phyloP scores from a whole-genome alignment of 2,113 vertebrate species.

The Lampris incognitus region DNA sequence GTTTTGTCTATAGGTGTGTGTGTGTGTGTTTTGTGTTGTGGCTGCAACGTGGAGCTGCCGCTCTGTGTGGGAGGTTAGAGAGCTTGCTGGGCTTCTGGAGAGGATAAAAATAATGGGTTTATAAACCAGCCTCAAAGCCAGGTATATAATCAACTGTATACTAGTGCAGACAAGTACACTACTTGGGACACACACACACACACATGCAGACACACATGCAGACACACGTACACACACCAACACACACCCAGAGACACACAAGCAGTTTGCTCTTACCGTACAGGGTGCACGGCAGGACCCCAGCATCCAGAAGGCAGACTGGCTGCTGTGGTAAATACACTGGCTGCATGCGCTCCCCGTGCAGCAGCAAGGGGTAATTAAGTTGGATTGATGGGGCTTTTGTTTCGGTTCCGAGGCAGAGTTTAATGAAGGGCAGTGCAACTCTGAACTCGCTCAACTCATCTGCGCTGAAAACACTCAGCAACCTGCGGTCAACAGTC shows the following conservation, averaged over 20 bases:
- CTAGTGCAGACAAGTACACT: constrained; percentile 13
- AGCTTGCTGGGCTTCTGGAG: constrained; percentile 35
- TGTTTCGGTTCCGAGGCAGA: constrained; percentile 67
- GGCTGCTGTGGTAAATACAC: constrained; percentile 64
- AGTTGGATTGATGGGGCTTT: constrained; percentile 68
- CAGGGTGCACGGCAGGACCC: constrained; percentile 16
- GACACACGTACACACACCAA: neutral
- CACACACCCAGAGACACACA: neutral
- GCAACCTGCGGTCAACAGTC: constrained; percentile 45
- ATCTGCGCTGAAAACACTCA: constrained; percentile 39
- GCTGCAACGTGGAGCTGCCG: constrained; percentile 21
- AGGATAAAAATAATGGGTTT: constrained; percentile 47
- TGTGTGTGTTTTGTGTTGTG: constrained; percentile 46
- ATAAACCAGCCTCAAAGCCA: constrained; percentile 29
- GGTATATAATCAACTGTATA: constrained; percentile 37
- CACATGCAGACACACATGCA: neutral
- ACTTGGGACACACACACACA: neutral
- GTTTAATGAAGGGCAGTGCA: constrained; percentile 65
- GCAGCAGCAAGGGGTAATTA: constrained; percentile 62
- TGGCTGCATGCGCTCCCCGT: constrained; percentile 52
- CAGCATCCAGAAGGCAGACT: constrained; percentile 13
- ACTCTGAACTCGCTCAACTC: constrained; percentile 34
- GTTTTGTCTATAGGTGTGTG: constrained; percentile 15
- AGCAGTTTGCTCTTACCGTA: neutral
- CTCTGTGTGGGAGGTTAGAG: constrained; percentile 64